These are phyloP conservation scores for Candidula unifasciata DNA, from an alignment of 2,888 invertebrate species.

Conservation along the genomic window DNA sequence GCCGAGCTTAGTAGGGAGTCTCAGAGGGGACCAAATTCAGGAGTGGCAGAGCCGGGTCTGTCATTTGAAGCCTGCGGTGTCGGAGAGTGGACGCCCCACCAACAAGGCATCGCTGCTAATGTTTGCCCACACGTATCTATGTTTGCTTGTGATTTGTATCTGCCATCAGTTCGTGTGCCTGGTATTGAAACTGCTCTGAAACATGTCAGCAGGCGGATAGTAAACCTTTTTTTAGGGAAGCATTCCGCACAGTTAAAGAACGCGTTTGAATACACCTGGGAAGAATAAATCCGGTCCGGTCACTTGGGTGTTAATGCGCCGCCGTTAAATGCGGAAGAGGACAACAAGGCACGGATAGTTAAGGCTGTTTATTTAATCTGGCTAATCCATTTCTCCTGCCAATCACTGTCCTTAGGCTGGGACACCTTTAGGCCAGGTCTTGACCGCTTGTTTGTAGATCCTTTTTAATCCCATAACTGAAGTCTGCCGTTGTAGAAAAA, in stretches of 20 bases:
- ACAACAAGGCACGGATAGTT: too few species aligned
- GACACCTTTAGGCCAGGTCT: too few species aligned
- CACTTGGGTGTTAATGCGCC: background rate
- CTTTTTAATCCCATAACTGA: too few species aligned
- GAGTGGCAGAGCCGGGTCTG: conserved; percentile 3
- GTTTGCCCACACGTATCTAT: conserved; percentile 38
- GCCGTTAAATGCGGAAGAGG: too few species aligned
- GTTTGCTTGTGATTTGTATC: conserved; percentile 31
- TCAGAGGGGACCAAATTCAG: background rate
- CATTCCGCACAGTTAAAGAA: background rate
- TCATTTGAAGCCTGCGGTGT: background rate
- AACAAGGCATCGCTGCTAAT: conserved; percentile 9
- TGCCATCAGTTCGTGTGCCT: conserved; percentile 6
- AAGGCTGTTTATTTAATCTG: too few species aligned
- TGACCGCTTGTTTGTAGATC: too few species aligned
- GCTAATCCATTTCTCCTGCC: too few species aligned
- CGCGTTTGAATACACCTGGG: background rate
- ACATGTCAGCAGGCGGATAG: background rate
- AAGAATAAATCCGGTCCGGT: background rate
- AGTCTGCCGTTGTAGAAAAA: too few species aligned
- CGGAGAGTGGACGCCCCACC: background rate
- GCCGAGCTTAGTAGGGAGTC: conserved; percentile 11
- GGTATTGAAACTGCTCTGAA: background rate
- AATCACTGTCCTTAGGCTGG: too few species aligned
- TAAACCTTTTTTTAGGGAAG: background rate